A percentile compares a stretch with the other conserved stretches of the same genome.
phyloP scores from a whole-genome alignment of 2,113 vertebrate species.

The Brachionichthys hirsutus region DNA sequence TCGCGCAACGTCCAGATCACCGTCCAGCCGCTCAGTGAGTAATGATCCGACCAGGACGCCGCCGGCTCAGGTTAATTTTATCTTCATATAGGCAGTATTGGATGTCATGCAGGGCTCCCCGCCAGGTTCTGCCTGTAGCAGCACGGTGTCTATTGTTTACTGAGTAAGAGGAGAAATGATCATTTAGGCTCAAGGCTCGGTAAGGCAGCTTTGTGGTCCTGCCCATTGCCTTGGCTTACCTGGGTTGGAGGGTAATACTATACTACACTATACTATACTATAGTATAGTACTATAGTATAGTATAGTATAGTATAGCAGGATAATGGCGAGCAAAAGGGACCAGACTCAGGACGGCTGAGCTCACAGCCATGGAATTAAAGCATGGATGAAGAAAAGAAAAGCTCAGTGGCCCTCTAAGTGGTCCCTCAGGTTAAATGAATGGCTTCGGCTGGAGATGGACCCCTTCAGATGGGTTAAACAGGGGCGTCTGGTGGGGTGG shows the following conservation, averaged over 20 bases:
- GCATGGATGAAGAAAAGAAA: slow-evolving; percentile 60
- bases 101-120: slow-evolving; percentile 20
- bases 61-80: slow-evolving; percentile 39
- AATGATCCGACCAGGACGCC: slow-evolving; percentile 41
- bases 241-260: slow-evolving; percentile 35
- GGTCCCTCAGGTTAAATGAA: slow-evolving; percentile 64
- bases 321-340: slow-evolving; percentile 62
- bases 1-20: slow-evolving; percentile 94
- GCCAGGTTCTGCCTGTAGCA: slow-evolving; percentile 11
- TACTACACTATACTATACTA: slow-evolving; percentile 38
- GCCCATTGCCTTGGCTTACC: slow-evolving; percentile 58
- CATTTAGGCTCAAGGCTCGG: slow-evolving; percentile 62
- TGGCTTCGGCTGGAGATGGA: slow-evolving; percentile 49
- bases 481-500: slow-evolving; percentile 9
- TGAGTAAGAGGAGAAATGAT: slow-evolving; percentile 48
- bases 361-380: slow-evolving; percentile 76
- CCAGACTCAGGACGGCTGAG: slow-evolving; percentile 61
- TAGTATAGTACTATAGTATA: no score
- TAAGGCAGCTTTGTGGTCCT: slow-evolving; percentile 65
- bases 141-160: slow-evolving; percentile 54
- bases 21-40: slow-evolving; percentile 91
- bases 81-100: slow-evolving; percentile 43
- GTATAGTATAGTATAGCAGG: slow-evolving; percentile 49
- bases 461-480: slow-evolving; percentile 45
- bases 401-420: slow-evolving; percentile 57